phyloP scores from a whole-genome alignment of 2,888 invertebrate genomes.

The Agrotis segetum region DNA sequence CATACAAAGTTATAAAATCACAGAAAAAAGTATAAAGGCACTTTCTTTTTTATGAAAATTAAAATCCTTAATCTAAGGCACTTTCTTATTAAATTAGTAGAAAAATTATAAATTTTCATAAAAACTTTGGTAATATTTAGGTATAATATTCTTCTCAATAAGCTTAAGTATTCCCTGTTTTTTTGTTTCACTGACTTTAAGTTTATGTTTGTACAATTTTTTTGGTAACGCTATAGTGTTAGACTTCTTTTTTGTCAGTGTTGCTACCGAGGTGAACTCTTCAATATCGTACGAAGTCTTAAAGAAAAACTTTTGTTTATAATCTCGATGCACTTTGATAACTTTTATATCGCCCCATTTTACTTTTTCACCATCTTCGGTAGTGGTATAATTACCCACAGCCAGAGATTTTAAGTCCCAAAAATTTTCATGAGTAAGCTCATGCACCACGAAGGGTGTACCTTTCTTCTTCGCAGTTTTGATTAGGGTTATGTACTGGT shows the following conservation, averaged over 20 bases:
- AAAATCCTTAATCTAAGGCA: neutral
- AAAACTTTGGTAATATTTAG: slow-evolving; percentile 51
- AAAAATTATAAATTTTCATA: slow-evolving; percentile 21
- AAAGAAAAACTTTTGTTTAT: neutral
- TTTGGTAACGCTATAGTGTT: slow-evolving; percentile 19
- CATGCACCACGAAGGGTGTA: neutral
- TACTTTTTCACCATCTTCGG: too few relatives aligned
- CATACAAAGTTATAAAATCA: too few relatives aligned
- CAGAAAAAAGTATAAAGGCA: too few relatives aligned
- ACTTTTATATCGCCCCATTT: too few relatives aligned
- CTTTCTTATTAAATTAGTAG: neutral
- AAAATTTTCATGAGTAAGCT: neutral
- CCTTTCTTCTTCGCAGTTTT: neutral
- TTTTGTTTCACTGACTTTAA: slow-evolving; percentile 41
- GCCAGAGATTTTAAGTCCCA: neutral
- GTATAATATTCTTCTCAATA: slow-evolving; percentile 48
- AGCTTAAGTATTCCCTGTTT: slow-evolving; percentile 52
- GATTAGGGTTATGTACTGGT: slow-evolving; percentile 52
- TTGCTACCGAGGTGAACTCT: neutral
- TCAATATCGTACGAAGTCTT: neutral
- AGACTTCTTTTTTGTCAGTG: slow-evolving; percentile 10
- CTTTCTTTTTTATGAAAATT: neutral
- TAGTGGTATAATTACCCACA: neutral
- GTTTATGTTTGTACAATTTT: slow-evolving; percentile 48
- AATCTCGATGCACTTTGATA: neutral